phyloP scores from a whole-genome alignment of 2,888 invertebrate species.

The Callosobruchus maculatus region DNA sequence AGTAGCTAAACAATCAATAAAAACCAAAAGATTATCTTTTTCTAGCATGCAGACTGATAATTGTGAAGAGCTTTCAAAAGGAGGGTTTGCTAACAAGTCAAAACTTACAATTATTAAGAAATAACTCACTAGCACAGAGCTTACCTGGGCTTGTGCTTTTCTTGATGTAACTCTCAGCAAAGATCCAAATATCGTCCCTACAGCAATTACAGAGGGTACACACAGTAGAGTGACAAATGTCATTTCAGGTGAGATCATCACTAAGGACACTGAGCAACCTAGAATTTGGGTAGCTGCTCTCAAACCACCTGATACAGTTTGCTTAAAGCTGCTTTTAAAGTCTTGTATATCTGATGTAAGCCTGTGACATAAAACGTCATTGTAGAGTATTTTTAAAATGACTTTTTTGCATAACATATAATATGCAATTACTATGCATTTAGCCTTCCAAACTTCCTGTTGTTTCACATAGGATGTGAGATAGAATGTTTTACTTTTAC shows the following conservation, averaged over 20 bases:
- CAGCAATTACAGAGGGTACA: slow-evolving; percentile 78
- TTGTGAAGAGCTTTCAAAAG: no score
- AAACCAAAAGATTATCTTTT: no score
- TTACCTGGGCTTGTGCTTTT: slow-evolving; percentile 78
- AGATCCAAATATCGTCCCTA: slow-evolving; percentile 81
- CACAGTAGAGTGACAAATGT: slow-evolving; percentile 80
- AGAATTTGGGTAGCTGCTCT: slow-evolving; percentile 81
- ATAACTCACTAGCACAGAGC: background rate
- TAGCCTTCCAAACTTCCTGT: no score
- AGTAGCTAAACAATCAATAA: no score
- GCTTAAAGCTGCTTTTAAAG: slow-evolving; percentile 95
- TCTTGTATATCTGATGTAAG: slow-evolving; percentile 93
- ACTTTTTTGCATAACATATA: no score
- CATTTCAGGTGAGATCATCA: slow-evolving; percentile 87
- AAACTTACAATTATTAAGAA: no score
- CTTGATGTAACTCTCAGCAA: slow-evolving; percentile 73
- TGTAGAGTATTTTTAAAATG: background rate
- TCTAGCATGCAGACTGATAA: no score
- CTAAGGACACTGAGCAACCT: slow-evolving; percentile 73
- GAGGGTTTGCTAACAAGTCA: no score
- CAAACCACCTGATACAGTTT: slow-evolving; percentile 87
- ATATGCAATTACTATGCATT: no score
- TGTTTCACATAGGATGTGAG: no score
- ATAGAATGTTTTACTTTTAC: no score
- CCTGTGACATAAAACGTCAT: slow-evolving; percentile 49